These are phyloP conservation scores for Forbesichthys papilliferus DNA, from an alignment of 2,113 vertebrate species.

Conservation along the genomic window DNA sequence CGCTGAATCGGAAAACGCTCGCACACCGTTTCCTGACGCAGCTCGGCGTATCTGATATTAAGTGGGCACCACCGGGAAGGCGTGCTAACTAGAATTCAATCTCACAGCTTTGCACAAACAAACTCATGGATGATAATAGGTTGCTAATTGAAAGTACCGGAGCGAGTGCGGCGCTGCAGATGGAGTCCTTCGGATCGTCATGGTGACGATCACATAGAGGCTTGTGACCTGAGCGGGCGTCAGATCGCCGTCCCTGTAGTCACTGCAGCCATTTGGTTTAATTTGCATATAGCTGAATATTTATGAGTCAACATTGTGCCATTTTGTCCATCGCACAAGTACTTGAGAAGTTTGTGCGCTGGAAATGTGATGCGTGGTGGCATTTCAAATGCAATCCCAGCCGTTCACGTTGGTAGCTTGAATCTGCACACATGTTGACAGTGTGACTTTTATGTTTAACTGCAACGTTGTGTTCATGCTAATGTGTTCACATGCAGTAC, in stretches of 20 bases:
- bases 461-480: too few relatives aligned
- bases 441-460: too few relatives aligned
- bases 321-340: slow-evolving; percentile 13
- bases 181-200: slow-evolving; percentile 62
- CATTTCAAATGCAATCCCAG: slow-evolving; percentile 3
- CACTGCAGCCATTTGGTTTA: slow-evolving; percentile 24
- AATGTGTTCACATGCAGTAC: too few relatives aligned
- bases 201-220: slow-evolving; percentile 44
- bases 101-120: slow-evolving; percentile 63
- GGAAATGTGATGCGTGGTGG: not conserved
- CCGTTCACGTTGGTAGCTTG: too few relatives aligned
- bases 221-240: slow-evolving; percentile 53
- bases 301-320: slow-evolving; percentile 30
- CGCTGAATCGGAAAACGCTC: not conserved
- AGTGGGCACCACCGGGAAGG: slow-evolving; percentile 8
- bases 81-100: slow-evolving; percentile 54
- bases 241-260: slow-evolving; percentile 43
- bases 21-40: not conserved
- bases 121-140: slow-evolving; percentile 72
- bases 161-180: slow-evolving; percentile 54
- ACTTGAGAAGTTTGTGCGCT: slow-evolving; percentile 25
- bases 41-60: slow-evolving; percentile 16
- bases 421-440: too few relatives aligned
- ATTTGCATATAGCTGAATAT: slow-evolving; percentile 58
- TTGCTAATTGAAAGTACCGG: slow-evolving; percentile 68